Evolutionary conservation across 2,888 invertebrate species (phyloP).

Genomic region (Doris montereyensis): DNA sequence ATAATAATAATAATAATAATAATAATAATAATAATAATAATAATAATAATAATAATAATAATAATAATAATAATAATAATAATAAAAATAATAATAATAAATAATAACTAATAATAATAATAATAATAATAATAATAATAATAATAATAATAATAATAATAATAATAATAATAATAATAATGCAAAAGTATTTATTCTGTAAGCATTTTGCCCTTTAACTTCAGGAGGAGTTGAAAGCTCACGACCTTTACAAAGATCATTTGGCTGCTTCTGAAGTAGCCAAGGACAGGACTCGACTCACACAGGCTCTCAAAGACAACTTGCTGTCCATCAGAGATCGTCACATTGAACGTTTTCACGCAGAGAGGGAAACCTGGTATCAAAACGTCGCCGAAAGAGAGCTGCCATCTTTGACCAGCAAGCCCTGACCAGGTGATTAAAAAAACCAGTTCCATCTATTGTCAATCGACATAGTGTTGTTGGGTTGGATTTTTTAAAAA

Average conservation of each 20-base stretch:
- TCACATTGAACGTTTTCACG: constrained; percentile 22
- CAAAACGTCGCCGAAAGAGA: constrained; percentile 17
- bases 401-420: constrained; percentile 35
- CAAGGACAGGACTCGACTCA: not conserved
- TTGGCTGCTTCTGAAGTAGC: not conserved
- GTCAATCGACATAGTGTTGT: no score
- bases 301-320: not conserved
- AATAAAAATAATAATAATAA: not conserved
- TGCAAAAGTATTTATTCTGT: no score
- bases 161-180: not conserved
- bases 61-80: not conserved
- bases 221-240: not conserved
- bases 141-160: not conserved
- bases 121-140: not conserved
- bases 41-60: not conserved
- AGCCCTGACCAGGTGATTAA: no score
- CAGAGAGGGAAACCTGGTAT: not conserved
- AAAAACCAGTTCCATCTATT: no score
- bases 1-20: not conserved
- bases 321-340: not conserved
- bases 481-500: no score
- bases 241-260: not conserved
- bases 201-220: no score
- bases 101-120: not conserved
- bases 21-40: not conserved